Evolutionary conservation across 2,113 vertebrate genomes (phyloP), one percentile per base, ranked within the genome.

Genomic region (Arenaria interpres): DNA sequence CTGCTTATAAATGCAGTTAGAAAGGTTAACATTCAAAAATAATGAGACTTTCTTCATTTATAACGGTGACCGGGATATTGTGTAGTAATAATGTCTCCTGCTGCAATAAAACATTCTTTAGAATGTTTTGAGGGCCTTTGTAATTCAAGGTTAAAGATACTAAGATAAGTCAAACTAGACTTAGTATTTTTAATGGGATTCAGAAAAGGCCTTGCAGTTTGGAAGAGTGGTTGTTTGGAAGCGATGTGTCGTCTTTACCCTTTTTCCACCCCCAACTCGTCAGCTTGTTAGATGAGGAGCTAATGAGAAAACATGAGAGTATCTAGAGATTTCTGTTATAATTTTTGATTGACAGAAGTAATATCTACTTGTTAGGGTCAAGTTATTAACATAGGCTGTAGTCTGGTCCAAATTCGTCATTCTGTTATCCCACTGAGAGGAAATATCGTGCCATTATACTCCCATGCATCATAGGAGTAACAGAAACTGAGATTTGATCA

Each of bases 101-200:
- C 62, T 73, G 66, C 39, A 91, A 57, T 85, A 88, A 83, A 93
- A 62, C 14, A 37, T 69, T 43, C 17, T 50, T 88, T 30, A 69
- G 39, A 60, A 57, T 75, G 51, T 87, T 96, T 83, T 90, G 74
- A 79, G n/a, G 27, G 43, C 54, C 78, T 88, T 82, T 73, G 56
- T 37, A 75, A 74, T 83, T 93, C 81, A 96, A 96, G 87, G 93
- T 94, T 76, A 93, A 94, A 91, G 77, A 57, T 83, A 63, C 11
- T 43, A 35, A 79, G 85, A 16, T 43, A 85, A 85, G 50, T 79
- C 48, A 88, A 88, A 64, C 19, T 20, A 78, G 68, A 64, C 37
- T 88, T 80, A 37, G 15, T 90, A 19, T 33, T 60, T 63, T 51
- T 22, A 77, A 62, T 33, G 41, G 13, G 23, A 25, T 78, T 81